These are phyloP conservation scores for Eupithecia abbreviata DNA, from an alignment of 2,888 invertebrate genomes.

Conservation along the genomic window DNA sequence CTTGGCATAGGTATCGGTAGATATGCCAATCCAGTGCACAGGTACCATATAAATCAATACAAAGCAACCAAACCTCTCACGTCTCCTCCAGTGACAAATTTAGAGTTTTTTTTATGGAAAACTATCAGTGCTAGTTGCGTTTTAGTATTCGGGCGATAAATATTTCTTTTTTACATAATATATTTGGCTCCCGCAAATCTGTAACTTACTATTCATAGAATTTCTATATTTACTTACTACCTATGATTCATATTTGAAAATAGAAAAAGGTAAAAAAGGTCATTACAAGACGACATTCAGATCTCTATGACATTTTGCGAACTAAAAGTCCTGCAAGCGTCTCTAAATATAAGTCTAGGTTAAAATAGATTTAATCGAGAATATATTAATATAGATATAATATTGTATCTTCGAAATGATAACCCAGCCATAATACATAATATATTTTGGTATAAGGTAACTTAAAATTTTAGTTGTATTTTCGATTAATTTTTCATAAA, in stretches of 20 bases:
- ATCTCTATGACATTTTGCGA: slow-evolving; percentile 81
- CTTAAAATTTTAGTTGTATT: slow-evolving; percentile 68
- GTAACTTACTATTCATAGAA: background rate
- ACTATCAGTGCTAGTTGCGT: background rate
- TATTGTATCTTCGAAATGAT: slow-evolving; percentile 78
- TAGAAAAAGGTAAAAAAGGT: slow-evolving; percentile 70
- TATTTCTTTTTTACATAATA: background rate
- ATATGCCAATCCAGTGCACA: no score
- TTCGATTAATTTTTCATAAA: slow-evolving; percentile 46
- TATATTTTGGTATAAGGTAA: slow-evolving; percentile 83
- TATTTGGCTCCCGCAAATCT: background rate
- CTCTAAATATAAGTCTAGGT: slow-evolving; percentile 74
- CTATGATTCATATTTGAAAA: slow-evolving; percentile 1
- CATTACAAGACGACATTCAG: slow-evolving; percentile 59
- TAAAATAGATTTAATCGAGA: slow-evolving; percentile 70
- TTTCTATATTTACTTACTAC: background rate
- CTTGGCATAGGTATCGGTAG: no score
- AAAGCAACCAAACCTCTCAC: no score
- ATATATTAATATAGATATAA: slow-evolving; percentile 71
- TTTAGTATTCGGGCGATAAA: background rate
- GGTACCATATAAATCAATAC: no score
- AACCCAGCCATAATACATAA: slow-evolving; percentile 80
- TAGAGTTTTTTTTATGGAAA: no score
- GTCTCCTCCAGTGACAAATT: no score
- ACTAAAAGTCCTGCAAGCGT: slow-evolving; percentile 79